These are phyloP conservation scores for Stictonetta naevosa DNA, from an alignment of 2,113 vertebrate genomes.

Conservation along the genomic window DNA sequence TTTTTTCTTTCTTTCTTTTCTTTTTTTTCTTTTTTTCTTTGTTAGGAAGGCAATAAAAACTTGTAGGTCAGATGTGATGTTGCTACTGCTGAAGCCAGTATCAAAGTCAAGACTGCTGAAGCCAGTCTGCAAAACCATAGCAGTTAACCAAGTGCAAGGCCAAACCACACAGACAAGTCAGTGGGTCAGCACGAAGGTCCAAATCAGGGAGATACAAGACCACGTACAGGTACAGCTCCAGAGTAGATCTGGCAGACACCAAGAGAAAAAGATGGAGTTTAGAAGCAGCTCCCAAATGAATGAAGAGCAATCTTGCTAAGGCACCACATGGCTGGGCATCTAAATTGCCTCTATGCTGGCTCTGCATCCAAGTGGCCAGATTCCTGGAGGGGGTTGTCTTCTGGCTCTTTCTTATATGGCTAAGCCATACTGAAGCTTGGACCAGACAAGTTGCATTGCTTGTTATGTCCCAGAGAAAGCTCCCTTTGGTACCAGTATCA, in stretches of 20 bases:
- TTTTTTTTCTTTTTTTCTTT: neutral
- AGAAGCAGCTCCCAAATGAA: neutral
- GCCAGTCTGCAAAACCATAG: neutral
- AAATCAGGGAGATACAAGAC: neutral
- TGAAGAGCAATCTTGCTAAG: neutral
- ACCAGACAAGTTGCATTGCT: neutral
- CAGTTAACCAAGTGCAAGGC: neutral
- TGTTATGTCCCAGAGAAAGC: neutral
- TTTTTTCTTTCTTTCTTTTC: no score
- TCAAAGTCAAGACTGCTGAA: neutral
- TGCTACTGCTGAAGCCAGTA: neutral
- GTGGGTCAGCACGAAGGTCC: neutral
- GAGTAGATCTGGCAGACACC: neutral
- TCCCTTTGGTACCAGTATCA: neutral
- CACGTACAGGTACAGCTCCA: neutral
- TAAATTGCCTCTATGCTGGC: neutral
- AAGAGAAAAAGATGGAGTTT: neutral
- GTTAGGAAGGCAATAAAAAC: neutral
- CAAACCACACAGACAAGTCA: neutral
- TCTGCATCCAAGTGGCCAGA: neutral
- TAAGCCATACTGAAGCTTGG: neutral
- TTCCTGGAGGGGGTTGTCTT: neutral
- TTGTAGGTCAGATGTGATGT: neutral
- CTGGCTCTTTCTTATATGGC: accelerated
- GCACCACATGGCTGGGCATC: neutral